Percentiles rank a stretch among this genome's conserved stretches.
phyloP scores from a whole-genome alignment of 1,140 invertebrate species.

The Drosophila mojavensis region DNA sequence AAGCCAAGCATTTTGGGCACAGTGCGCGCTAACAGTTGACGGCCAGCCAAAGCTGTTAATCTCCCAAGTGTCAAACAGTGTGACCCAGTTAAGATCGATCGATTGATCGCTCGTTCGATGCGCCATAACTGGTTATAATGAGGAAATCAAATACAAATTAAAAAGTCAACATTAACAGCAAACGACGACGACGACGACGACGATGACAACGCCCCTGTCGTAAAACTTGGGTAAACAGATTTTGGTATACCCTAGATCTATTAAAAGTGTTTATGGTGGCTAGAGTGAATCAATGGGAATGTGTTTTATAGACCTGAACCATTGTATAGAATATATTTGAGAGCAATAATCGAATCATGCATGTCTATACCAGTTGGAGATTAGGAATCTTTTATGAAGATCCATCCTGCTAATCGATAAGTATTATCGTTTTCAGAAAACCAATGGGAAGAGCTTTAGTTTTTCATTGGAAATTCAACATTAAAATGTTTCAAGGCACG shows the following conservation, averaged over 20 bases:
- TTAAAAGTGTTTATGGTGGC: too few species aligned
- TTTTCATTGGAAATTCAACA: too few species aligned
- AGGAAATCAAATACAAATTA: slow-evolving; percentile 65
- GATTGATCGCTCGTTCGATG: slow-evolving; percentile 43
- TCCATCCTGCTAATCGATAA: too few species aligned
- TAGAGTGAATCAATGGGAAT: too few species aligned
- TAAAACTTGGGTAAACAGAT: slow-evolving; percentile 65
- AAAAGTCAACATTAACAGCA: slow-evolving; percentile 34
- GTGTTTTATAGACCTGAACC: too few species aligned
- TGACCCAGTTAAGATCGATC: slow-evolving; percentile 62
- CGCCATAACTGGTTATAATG: slow-evolving; percentile 66
- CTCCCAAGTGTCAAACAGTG: slow-evolving; percentile 26
- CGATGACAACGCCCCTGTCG: slow-evolving; percentile 39
- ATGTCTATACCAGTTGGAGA: too few species aligned
- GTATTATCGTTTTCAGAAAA: too few species aligned
- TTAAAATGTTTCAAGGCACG: too few species aligned
- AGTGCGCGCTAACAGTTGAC: slow-evolving; percentile 29
- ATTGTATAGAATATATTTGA: too few species aligned
- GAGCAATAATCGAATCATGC: too few species aligned
- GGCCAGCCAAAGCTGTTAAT: slow-evolving; percentile 16
- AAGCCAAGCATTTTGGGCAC: slow-evolving; percentile 2
- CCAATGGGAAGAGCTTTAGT: too few species aligned
- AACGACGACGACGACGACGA: slow-evolving; percentile 28
- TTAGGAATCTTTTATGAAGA: too few species aligned
- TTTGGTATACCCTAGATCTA: slow-evolving; percentile 8